phyloP scores from a whole-genome alignment of 2,113 vertebrate genomes.

The Irena cyanogastra region DNA sequence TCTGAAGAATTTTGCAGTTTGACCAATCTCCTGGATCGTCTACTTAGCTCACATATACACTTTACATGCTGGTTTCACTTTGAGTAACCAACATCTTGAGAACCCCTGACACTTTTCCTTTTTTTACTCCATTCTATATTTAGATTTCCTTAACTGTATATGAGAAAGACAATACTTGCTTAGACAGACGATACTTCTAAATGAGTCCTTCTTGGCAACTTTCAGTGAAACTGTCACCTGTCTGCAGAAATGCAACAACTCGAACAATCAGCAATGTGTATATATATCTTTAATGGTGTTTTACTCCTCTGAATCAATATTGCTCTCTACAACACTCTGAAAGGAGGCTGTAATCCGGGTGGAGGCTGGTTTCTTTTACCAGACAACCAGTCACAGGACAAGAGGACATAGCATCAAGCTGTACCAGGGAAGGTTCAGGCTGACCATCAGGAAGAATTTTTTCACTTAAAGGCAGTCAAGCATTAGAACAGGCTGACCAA shows the following conservation, averaged over 20 bases:
- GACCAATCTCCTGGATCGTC: not conserved
- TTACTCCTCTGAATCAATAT: not conserved
- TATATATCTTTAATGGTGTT: not conserved
- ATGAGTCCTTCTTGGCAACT: not conserved
- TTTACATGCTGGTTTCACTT: not conserved
- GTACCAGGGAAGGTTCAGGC: not conserved
- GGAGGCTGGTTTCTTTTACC: not conserved
- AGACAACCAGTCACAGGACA: not conserved
- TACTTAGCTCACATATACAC: not conserved
- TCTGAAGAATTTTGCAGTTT: not conserved
- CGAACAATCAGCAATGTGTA: not conserved
- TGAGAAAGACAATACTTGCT: no score
- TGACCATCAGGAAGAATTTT: not conserved
- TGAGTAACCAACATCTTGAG: not conserved
- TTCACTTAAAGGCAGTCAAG: not conserved
- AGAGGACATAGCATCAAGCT: not conserved
- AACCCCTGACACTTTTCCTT: not conserved
- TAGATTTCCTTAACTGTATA: not conserved
- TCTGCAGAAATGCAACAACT: not conserved
- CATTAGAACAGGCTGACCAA: not conserved
- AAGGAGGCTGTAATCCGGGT: not conserved
- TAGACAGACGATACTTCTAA: not conserved
- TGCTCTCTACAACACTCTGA: not conserved
- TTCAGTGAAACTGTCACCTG: not conserved
- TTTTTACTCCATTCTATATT: not conserved